A percentile compares a stretch with the other conserved stretches of the same genome.
phyloP scores from a whole-genome alignment of 2,113 vertebrate species.

The Rattus rattus region DNA sequence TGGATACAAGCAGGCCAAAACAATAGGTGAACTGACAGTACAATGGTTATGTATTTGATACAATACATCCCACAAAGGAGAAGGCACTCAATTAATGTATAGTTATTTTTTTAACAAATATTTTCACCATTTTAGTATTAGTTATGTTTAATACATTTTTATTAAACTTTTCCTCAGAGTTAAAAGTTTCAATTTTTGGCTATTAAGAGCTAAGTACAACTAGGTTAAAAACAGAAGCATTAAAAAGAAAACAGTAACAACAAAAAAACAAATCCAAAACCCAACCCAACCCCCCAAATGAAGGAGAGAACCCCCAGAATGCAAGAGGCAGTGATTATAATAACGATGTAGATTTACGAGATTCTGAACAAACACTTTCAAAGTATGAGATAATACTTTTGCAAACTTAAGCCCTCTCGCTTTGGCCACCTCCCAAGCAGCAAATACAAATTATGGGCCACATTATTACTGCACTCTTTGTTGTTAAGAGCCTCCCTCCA shows the following conservation, averaged over 20 bases:
- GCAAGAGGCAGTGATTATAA: conserved; percentile 57
- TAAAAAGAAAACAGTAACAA: background rate
- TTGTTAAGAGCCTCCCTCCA: background rate
- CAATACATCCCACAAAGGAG: background rate
- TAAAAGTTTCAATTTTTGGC: conserved; percentile 46
- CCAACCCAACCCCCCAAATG: too few relatives aligned
- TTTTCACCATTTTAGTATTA: conserved; percentile 44
- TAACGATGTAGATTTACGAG: background rate
- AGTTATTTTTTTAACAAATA: conserved; percentile 19
- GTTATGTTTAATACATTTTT: conserved; percentile 40
- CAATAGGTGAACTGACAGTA: conserved; percentile 42
- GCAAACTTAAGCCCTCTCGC: conserved; percentile 36
- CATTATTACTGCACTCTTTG: conserved; percentile 44
- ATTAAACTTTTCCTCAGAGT: conserved; percentile 34
- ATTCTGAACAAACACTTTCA: background rate
- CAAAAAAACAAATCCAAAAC: background rate
- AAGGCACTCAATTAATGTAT: background rate
- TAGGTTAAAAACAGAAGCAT: conserved; percentile 54
- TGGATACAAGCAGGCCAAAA: conserved; percentile 44
- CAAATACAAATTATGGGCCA: conserved; percentile 11
- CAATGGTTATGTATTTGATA: conserved; percentile 64
- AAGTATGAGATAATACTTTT: conserved; percentile 51
- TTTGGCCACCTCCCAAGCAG: conserved; percentile 34
- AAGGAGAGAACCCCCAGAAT: conserved; percentile 1
- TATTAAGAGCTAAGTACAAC: conserved; percentile 57